A percentile compares a stretch with the other conserved stretches of the same genome.
phyloP scores from a whole-genome alignment of 2,113 vertebrate species.

The Corythaixoides concolor region DNA sequence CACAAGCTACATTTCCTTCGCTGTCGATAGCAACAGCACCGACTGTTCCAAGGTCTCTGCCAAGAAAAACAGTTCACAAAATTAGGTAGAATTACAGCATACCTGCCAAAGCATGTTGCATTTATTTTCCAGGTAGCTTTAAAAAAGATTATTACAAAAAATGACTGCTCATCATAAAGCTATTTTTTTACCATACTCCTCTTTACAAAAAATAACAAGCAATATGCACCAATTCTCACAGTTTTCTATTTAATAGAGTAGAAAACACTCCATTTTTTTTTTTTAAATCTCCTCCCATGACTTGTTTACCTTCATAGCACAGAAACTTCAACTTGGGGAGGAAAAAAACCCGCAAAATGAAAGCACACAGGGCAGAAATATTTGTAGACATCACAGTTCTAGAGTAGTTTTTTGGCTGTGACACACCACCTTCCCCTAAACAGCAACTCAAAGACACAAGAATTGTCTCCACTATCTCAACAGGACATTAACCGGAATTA shows the following conservation, averaged over 20 bases:
- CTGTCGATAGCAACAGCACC: conserved; percentile 82
- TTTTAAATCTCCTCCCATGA: neutral
- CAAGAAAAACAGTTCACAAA: conserved; percentile 65
- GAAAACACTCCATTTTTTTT: neutral
- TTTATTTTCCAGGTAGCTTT: conserved; percentile 32
- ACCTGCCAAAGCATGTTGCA: conserved; percentile 25
- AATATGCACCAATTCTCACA: neutral
- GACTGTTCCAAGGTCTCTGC: conserved; percentile 85
- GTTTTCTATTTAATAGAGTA: neutral
- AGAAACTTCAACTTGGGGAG: neutral
- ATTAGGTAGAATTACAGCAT: conserved; percentile 34
- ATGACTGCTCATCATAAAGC: neutral
- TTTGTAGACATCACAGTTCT: neutral
- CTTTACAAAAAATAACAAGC: neutral
- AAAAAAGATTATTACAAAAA: neutral
- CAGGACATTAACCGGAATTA: neutral
- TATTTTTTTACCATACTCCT: neutral
- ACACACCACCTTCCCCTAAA: neutral
- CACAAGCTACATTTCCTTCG: conserved; percentile 82
- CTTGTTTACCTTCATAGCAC: neutral
- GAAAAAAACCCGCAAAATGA: neutral
- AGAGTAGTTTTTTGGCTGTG: neutral
- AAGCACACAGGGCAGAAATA: neutral
- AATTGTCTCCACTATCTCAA: neutral
- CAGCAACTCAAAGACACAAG: neutral